A percentile compares a stretch with the other conserved stretches of the same genome.
These are phyloP conservation scores for Pandemis cinnamomeana DNA, from an alignment of 2,888 invertebrate species.

Conservation along the genomic window DNA sequence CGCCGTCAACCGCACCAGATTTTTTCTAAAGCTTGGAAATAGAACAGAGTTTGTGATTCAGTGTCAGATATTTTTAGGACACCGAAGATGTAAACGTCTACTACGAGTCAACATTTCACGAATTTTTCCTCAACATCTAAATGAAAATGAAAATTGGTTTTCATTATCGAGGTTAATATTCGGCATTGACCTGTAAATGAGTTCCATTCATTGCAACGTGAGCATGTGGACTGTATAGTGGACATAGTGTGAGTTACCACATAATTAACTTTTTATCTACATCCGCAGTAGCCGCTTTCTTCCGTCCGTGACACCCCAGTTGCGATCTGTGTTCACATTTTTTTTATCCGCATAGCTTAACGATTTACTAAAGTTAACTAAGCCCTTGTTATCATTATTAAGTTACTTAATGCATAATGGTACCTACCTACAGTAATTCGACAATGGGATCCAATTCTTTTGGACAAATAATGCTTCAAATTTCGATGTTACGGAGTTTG, in stretches of 20 bases:
- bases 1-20: constrained; percentile 31
- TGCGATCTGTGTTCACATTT: constrained; percentile 70
- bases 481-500: constrained; percentile 2
- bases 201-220: constrained; percentile 13
- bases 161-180: constrained; percentile 36
- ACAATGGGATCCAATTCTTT: not conserved
- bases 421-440: not conserved
- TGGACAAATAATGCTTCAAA: constrained; percentile 9
- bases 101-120: constrained; percentile 39
- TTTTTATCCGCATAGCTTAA: constrained; percentile 56
- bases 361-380: constrained; percentile 42
- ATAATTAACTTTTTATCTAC: constrained; percentile 44
- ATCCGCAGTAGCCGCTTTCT: constrained; percentile 69
- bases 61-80: constrained; percentile 64
- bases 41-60: constrained; percentile 57
- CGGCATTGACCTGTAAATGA: constrained; percentile 32
- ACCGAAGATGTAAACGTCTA: constrained; percentile 57
- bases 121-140: constrained; percentile 15
- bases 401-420: not conserved
- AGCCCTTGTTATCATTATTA: not conserved
- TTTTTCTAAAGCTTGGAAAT: constrained; percentile 48
- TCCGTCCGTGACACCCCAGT: constrained; percentile 76
- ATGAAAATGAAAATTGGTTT: constrained; percentile 28
- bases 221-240: constrained; percentile 23
- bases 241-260: constrained; percentile 32